phyloP scores from a whole-genome alignment of 2,797 vertebrate species.

The Bryconaethiops microstoma region DNA sequence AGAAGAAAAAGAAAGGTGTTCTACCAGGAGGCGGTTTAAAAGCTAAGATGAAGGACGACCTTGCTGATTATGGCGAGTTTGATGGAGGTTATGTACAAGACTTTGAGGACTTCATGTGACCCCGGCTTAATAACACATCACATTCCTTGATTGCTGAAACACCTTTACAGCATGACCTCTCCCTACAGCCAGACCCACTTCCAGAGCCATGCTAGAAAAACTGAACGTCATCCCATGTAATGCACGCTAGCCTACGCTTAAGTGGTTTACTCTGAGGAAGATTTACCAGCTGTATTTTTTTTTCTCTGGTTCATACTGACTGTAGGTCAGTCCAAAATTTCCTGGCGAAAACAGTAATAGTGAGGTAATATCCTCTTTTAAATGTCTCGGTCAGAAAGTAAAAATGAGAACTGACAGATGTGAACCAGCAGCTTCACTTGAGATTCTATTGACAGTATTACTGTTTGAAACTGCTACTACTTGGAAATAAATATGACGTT shows the following conservation, averaged over 20 bases:
- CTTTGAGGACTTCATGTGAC: conserved; percentile 93
- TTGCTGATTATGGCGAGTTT: conserved; percentile 85
- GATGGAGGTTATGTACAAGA: conserved; percentile 86
- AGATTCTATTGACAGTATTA: conserved; percentile 44
- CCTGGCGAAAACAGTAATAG: conserved; percentile 24
- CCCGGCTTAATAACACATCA: conserved; percentile 49
- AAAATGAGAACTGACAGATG: conserved; percentile 27
- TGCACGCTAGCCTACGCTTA: conserved; percentile 47
- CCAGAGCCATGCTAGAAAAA: conserved; percentile 80
- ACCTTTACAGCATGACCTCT: conserved; percentile 81
- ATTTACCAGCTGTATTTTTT: conserved; percentile 1
- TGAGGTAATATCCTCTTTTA: conserved; percentile 25
- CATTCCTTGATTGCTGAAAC: conserved; percentile 72
- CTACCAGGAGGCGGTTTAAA: conserved; percentile 86
- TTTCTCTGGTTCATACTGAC: conserved; percentile 41
- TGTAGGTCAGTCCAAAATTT: conserved; percentile 36
- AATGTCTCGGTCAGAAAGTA: conserved; percentile 16
- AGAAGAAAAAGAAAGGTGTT: conserved; percentile 91
- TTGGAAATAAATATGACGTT: conserved; percentile 60
- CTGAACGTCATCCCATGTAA: conserved; percentile 59
- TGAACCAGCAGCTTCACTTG: conserved; percentile 41
- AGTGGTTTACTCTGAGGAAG: conserved; percentile 53
- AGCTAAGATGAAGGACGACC: conserved; percentile 87
- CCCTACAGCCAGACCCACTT: conserved; percentile 79
- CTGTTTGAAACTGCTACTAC: conserved; percentile 48